Percentiles rank a stretch among this genome's conserved stretches.
Evolutionary conservation across 37 sponge, comb jelly and placozoan genomes (phyloP).

Genomic region (Tethya wilhelma): DNA sequence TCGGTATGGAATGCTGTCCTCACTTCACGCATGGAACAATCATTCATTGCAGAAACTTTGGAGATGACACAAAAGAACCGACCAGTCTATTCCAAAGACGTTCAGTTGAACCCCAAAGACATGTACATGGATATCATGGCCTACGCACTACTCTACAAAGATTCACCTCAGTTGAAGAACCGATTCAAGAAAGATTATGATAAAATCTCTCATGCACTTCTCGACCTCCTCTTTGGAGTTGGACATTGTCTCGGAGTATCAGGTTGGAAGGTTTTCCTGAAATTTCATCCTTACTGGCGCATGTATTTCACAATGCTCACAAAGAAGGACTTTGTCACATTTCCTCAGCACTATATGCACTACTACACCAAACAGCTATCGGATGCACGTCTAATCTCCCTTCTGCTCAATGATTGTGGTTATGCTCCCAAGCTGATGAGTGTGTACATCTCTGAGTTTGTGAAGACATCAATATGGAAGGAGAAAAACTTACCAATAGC

Average conservation of each 20-base stretch:
- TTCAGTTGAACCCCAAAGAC: constrained; percentile 1
- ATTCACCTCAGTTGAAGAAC: background rate
- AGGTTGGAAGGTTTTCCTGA: constrained; percentile 10
- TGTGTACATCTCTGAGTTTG: background rate
- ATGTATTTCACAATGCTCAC: too few species aligned
- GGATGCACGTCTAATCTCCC: background rate
- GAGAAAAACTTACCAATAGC: constrained; percentile 11
- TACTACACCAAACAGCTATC: constrained; percentile 12
- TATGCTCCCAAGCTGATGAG: constrained; percentile 4
- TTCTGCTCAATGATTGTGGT: constrained; percentile 4
- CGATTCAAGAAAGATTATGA: too few species aligned
- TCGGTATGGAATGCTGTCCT: constrained; percentile 13
- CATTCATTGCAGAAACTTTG: background rate
- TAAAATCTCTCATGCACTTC: background rate
- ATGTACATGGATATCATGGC: constrained; percentile 15
- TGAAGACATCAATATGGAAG: constrained; percentile 11
- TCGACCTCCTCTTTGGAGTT: constrained; percentile 10
- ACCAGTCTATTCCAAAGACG: too few species aligned
- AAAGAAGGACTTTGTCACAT: background rate
- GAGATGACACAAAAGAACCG: too few species aligned
- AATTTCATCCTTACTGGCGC: background rate
- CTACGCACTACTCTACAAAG: constrained; percentile 8
- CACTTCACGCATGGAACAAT: background rate
- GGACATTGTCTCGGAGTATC: constrained; percentile 8
- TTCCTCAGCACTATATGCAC: constrained; percentile 10